A percentile compares a stretch with the other conserved stretches of the same genome.
Conservation (phyloP, 2,797 vertebrate species). For the Mus minutoides region DNA sequence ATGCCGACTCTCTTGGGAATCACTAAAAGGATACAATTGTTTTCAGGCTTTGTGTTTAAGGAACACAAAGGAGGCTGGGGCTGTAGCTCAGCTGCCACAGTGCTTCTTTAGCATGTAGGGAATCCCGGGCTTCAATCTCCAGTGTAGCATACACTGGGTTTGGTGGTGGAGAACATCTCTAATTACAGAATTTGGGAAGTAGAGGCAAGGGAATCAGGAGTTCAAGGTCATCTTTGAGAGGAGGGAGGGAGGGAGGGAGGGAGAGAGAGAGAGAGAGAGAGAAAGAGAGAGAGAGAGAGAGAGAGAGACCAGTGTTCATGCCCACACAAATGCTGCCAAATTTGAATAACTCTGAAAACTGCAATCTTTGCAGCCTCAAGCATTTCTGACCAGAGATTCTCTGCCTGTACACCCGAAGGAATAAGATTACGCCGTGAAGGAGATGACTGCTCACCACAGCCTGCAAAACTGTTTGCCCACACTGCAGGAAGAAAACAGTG, state of each 20-base stretch:
- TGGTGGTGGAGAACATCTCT: neutral
- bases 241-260: accelerated
- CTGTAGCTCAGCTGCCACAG: neutral
- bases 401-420: neutral
- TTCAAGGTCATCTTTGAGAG: neutral
- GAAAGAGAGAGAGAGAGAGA: no score
- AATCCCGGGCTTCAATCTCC: neutral
- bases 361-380: no score
- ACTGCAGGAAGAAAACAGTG: neutral
- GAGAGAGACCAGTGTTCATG: neutral
- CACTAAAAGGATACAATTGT: neutral
- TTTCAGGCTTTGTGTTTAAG: neutral
- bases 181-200: neutral
- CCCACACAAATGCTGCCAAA: neutral
- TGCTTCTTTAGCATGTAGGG: neutral
- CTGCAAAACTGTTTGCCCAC: neutral
- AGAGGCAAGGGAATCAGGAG: neutral
- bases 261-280: accelerated
- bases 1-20: neutral
- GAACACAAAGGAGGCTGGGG: neutral
- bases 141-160: neutral
- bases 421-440: neutral
- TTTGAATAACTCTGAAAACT: neutral
- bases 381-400: neutral
- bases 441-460: neutral